phyloP scores from a whole-genome alignment of 1,140 invertebrate species.

The Ceratina calcarata region DNA sequence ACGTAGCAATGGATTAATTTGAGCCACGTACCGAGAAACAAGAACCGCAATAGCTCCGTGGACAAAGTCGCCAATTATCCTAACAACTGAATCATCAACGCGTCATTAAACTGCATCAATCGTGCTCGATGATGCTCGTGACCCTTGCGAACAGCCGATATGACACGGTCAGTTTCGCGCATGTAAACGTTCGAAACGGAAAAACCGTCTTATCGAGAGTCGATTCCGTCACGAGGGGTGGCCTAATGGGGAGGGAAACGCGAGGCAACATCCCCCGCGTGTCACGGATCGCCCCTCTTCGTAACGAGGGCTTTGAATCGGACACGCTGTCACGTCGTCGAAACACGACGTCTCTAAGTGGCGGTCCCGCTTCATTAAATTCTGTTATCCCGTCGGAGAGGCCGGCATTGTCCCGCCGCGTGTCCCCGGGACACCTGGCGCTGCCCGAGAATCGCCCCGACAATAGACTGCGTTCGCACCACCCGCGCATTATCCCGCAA shows the following conservation, averaged over 20 bases:
- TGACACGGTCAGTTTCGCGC: slow-evolving; percentile 19
- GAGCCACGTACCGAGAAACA: background rate
- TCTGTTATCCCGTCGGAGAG: slow-evolving; percentile 51
- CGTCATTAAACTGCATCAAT: background rate
- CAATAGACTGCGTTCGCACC: slow-evolving; percentile 28
- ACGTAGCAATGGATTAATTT: background rate
- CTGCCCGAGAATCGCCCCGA: slow-evolving; percentile 7
- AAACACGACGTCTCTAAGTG: slow-evolving; percentile 53
- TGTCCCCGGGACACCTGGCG: slow-evolving; percentile 53
- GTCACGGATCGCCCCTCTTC: slow-evolving; percentile 44
- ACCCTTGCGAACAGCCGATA: background rate
- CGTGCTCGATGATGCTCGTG: background rate
- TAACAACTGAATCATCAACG: slow-evolving; percentile 1
- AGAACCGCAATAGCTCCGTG: background rate
- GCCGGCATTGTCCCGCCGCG: slow-evolving; percentile 33
- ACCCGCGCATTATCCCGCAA: slow-evolving; percentile 53
- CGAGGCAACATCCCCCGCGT: slow-evolving; percentile 18
- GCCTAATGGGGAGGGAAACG: slow-evolving; percentile 10
- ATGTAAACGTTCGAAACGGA: background rate
- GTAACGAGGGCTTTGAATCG: slow-evolving; percentile 61
- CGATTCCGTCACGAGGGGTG: too few species aligned
- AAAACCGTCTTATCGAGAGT: slow-evolving; percentile 33
- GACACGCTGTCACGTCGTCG: slow-evolving; percentile 46
- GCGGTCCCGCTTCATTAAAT: slow-evolving; percentile 59
- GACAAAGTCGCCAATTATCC: background rate